Evolutionary conservation across 1,140 invertebrate genomes (phyloP).

Genomic region (Meloidogyne hapla): DNA sequence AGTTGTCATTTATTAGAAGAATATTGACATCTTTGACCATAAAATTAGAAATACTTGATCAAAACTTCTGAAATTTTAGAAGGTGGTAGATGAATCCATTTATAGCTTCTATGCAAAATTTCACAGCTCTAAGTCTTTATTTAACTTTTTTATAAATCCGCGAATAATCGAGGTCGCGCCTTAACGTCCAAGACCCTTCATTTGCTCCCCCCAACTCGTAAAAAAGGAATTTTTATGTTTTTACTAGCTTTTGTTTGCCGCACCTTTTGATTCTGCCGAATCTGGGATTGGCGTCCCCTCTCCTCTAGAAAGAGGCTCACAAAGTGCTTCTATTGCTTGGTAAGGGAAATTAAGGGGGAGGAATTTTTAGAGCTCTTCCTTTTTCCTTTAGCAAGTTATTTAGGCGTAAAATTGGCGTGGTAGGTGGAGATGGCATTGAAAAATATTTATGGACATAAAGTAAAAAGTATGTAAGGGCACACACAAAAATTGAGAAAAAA

Average conservation of each 20-base stretch:
- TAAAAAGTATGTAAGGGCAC: neutral
- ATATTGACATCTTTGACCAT: too few species aligned
- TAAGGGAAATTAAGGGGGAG: neutral
- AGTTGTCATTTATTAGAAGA: too few species aligned
- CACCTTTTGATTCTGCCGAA: neutral
- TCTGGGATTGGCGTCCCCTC: neutral
- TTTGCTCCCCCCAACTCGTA: neutral
- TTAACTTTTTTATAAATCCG: too few species aligned
- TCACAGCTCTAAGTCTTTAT: too few species aligned
- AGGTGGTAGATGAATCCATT: too few species aligned
- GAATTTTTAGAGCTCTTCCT: neutral
- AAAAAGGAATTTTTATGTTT: neutral
- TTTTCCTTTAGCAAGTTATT: neutral
- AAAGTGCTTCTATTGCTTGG: neutral
- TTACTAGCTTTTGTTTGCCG: neutral
- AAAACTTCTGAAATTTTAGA: too few species aligned
- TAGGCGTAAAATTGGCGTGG: conserved; percentile 5
- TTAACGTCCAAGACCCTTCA: too few species aligned
- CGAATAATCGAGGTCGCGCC: too few species aligned
- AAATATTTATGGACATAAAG: neutral
- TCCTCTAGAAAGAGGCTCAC: neutral
- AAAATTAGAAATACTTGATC: too few species aligned
- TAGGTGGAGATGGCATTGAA: neutral
- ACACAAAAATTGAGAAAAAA: neutral
- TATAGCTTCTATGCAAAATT: too few species aligned